These are phyloP conservation scores for Grallaria varia DNA, from an alignment of 2,113 vertebrate species.

Conservation along the genomic window DNA sequence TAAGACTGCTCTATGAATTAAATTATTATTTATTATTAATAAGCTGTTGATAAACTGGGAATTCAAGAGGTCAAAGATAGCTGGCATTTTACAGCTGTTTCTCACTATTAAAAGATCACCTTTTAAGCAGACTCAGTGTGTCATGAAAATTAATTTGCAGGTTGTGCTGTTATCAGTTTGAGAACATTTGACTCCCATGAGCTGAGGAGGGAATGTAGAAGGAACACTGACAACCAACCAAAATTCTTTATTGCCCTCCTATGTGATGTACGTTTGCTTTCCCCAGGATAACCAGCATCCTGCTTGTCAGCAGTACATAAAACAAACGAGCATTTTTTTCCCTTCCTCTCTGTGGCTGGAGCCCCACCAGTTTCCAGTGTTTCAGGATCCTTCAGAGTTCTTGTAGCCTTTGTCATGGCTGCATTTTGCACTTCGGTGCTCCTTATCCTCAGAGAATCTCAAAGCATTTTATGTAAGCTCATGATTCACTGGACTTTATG, in stretches of 20 bases:
- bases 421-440: not conserved
- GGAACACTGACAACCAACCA: not conserved
- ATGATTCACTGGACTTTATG: not conserved
- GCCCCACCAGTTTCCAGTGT: not conserved
- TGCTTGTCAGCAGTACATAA: constrained; percentile 12
- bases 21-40: constrained; percentile 38
- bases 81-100: constrained; percentile 5
- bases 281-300: not conserved
- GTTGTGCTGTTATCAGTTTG: constrained; percentile 1
- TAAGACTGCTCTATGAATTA: not conserved
- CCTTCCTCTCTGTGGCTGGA: not conserved
- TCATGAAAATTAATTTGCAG: constrained; percentile 18
- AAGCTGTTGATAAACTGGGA: not conserved
- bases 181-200: not conserved
- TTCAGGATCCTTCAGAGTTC: not conserved
- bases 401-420: not conserved
- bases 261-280: not conserved
- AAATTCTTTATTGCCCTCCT: constrained; percentile 25
- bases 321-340: not conserved
- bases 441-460: not conserved
- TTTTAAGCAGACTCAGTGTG: not conserved
- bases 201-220: not conserved
- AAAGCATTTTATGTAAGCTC: not conserved
- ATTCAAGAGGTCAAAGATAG: constrained; percentile 6
- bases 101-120: not conserved